These are phyloP conservation scores for Cephalopterus ornatus DNA, from an alignment of 2,113 vertebrate species.

Conservation along the genomic window DNA sequence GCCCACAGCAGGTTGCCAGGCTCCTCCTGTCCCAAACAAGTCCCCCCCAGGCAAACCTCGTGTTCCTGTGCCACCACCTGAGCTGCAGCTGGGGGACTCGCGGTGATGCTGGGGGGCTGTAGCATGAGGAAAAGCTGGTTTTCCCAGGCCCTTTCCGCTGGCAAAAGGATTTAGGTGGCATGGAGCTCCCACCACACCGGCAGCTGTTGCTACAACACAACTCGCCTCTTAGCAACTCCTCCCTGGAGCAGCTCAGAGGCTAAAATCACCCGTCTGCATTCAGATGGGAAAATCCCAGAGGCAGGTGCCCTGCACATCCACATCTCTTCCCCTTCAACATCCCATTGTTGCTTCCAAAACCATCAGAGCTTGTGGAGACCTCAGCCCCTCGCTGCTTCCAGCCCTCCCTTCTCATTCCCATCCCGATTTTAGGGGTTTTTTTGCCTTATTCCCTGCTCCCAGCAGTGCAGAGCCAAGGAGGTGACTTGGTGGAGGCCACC, in stretches of 20 bases:
- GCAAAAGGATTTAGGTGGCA: not conserved
- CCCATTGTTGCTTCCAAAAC: not conserved
- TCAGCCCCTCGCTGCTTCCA: not conserved
- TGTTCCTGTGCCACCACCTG: accelerated
- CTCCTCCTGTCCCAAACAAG: not conserved
- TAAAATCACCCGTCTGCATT: accelerated
- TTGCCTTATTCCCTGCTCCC: not conserved
- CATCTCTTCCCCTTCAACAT: not conserved
- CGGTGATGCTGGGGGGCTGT: accelerated
- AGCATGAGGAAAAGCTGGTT: not conserved
- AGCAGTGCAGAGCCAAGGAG: not conserved
- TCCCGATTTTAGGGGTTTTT: not conserved
- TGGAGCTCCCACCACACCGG: accelerated
- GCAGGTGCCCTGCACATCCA: accelerated
- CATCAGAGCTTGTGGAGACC: not conserved
- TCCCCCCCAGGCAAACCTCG: not conserved
- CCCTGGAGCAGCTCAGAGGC: not conserved
- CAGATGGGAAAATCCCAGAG: too few relatives aligned
- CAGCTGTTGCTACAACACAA: constrained; percentile 71
- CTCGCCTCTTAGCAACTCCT: constrained; percentile 47
- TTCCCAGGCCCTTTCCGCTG: not conserved
- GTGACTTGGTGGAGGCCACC: not conserved
- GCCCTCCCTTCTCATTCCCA: not conserved
- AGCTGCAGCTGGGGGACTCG: not conserved
- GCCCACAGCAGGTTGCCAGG: accelerated